Evolutionary conservation across 2,888 invertebrate genomes (phyloP).

Genomic region (Oxytorus armatus): DNA sequence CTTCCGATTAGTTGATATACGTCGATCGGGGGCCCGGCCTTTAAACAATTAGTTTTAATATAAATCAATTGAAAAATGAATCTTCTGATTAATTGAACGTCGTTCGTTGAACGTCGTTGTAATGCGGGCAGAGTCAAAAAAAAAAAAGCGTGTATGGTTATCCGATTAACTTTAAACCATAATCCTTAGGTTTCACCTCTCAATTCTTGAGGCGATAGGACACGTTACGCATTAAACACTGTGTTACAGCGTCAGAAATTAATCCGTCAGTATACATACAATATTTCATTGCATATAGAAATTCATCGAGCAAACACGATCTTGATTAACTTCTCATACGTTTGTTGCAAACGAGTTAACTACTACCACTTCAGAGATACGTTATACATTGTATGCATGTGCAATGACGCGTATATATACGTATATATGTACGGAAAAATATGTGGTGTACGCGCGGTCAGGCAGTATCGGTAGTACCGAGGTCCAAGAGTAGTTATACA

Average conservation of each 20-base stretch:
- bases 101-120: no score
- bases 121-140: no score
- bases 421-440: neutral
- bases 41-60: no score
- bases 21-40: no score
- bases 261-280: neutral
- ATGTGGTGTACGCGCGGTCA: slow-evolving; percentile 7
- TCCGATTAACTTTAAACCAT: no score
- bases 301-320: slow-evolving; percentile 59
- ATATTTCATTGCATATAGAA: slow-evolving; percentile 36
- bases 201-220: neutral
- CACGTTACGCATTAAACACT: neutral
- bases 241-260: neutral
- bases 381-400: neutral
- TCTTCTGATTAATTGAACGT: no score
- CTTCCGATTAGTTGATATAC: no score
- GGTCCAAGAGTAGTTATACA: slow-evolving; percentile 53
- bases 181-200: neutral
- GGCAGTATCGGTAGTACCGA: slow-evolving; percentile 41
- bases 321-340: slow-evolving; percentile 51
- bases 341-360: slow-evolving; percentile 58
- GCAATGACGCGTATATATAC: neutral
- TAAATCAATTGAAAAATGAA: no score
- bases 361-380: slow-evolving; percentile 58
- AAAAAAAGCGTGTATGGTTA: no score